Conservation (phyloP, 1,140 invertebrate genomes). For the Babylonia areolata region DNA sequence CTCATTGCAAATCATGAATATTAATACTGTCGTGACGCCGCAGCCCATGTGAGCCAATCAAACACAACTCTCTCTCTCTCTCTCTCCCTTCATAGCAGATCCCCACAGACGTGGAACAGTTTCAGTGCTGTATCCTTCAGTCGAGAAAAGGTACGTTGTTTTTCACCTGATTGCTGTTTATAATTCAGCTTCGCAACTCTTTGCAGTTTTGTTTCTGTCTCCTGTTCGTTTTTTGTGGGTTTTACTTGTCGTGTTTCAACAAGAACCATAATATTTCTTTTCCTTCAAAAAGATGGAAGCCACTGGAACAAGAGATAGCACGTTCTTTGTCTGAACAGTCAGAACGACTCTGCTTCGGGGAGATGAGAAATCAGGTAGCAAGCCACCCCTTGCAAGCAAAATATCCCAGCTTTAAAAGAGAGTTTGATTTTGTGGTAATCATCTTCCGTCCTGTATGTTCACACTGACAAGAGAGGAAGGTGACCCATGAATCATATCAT, state of each 20-base stretch:
- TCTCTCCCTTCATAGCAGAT: neutral
- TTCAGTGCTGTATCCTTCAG: neutral
- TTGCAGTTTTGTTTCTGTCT: neutral
- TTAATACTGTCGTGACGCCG: constrained; percentile 21
- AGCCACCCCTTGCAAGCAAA: neutral
- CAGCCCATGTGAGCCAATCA: constrained; percentile 15
- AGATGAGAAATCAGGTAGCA: neutral
- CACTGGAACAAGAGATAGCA: neutral
- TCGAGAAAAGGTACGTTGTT: neutral
- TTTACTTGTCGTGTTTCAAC: neutral
- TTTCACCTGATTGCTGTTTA: neutral
- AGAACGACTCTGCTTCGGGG: neutral
- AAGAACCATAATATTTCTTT: neutral
- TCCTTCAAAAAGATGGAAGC: neutral
- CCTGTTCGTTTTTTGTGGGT: neutral
- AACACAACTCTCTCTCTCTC: neutral
- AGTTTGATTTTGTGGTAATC: neutral
- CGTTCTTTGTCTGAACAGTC: neutral
- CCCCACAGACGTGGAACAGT: neutral
- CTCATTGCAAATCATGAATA: constrained; percentile 31
- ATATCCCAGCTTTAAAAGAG: too few species aligned
- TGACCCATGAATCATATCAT: neutral
- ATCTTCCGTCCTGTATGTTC: neutral
- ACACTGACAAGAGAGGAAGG: neutral
- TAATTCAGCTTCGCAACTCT: too few species aligned